phyloP scores from a whole-genome alignment of 2,888 invertebrate species.

The Kuschelorhynchus macadamiae region DNA sequence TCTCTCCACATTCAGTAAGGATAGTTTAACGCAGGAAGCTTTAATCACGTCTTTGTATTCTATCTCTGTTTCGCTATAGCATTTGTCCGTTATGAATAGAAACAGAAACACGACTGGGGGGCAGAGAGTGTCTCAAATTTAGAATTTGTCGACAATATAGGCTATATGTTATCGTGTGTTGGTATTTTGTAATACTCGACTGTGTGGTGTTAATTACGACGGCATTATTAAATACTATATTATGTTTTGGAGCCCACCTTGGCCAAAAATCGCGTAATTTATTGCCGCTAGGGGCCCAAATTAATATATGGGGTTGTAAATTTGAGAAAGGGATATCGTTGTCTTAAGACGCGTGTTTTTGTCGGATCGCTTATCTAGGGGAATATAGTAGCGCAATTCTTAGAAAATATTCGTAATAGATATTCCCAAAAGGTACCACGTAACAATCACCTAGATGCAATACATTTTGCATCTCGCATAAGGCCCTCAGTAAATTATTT shows the following conservation, averaged over 20 bases:
- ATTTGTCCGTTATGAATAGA: slow-evolving; percentile 34
- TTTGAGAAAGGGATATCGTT: slow-evolving; percentile 45
- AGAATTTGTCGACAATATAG: slow-evolving; percentile 60
- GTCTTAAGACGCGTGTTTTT: slow-evolving; percentile 46
- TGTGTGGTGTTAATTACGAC: slow-evolving; percentile 66
- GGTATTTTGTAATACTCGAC: slow-evolving; percentile 66
- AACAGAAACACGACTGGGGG: slow-evolving; percentile 17
- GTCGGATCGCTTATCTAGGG: background rate
- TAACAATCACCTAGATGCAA: no score
- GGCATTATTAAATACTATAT: slow-evolving; percentile 69
- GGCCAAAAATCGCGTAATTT: slow-evolving; percentile 66
- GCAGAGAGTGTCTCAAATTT: slow-evolving; percentile 38
- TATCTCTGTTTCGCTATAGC: slow-evolving; percentile 16
- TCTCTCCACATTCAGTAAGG: slow-evolving; percentile 42
- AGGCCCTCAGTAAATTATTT: no score
- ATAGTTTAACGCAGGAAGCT: slow-evolving; percentile 33
- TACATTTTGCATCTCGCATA: no score
- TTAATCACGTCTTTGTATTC: slow-evolving; percentile 24
- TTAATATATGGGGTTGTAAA: slow-evolving; percentile 47
- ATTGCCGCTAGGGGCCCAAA: slow-evolving; percentile 49
- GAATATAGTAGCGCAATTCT: no score
- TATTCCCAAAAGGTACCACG: no score
- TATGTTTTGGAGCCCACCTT: slow-evolving; percentile 67
- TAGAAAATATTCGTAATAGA: no score
- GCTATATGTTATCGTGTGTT: slow-evolving; percentile 66